These are phyloP conservation scores for Leptinotarsa defecta DNA, from an alignment of 1,140 invertebrate genomes.

Conservation along the genomic window DNA sequence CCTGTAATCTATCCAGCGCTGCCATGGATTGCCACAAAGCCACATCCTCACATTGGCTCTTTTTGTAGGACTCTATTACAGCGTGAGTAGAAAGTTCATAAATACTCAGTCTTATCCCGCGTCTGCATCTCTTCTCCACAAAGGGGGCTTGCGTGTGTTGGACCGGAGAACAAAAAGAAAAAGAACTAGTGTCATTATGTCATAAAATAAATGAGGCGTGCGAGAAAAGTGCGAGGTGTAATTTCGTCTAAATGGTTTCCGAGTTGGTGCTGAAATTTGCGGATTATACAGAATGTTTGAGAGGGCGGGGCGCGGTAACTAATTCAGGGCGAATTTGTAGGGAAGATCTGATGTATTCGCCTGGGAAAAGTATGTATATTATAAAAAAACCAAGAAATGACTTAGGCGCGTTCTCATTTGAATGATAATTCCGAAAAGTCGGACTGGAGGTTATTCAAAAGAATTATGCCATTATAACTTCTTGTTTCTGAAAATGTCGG, in stretches of 20 bases:
- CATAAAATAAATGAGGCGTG: conserved; percentile 30
- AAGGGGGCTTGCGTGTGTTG: conserved; percentile 10
- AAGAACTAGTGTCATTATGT: conserved; percentile 25
- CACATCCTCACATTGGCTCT: neutral
- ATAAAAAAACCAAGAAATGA: too few species aligned
- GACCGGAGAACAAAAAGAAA: conserved; percentile 16
- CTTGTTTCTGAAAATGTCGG: too few species aligned
- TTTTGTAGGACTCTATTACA: neutral
- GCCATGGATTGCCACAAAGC: neutral
- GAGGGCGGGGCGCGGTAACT: neutral
- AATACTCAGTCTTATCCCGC: conserved; percentile 21
- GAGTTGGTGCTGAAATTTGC: conserved; percentile 6
- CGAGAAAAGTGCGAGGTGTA: conserved; percentile 28
- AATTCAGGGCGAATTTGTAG: conserved; percentile 2
- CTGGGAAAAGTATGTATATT: too few species aligned
- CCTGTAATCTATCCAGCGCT: neutral
- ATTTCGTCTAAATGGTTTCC: conserved; percentile 25
- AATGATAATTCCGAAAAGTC: too few species aligned
- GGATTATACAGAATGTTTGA: conserved; percentile 22
- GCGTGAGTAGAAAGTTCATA: conserved; percentile 12
- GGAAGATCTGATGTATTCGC: too few species aligned
- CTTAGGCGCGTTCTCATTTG: too few species aligned
- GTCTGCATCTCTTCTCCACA: conserved; percentile 15
- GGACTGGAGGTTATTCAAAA: too few species aligned
- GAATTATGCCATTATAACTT: too few species aligned